A percentile compares a stretch with the other conserved stretches of the same genome.
phyloP scores from a whole-genome alignment of 2,888 invertebrate genomes.

The Thera britannica region DNA sequence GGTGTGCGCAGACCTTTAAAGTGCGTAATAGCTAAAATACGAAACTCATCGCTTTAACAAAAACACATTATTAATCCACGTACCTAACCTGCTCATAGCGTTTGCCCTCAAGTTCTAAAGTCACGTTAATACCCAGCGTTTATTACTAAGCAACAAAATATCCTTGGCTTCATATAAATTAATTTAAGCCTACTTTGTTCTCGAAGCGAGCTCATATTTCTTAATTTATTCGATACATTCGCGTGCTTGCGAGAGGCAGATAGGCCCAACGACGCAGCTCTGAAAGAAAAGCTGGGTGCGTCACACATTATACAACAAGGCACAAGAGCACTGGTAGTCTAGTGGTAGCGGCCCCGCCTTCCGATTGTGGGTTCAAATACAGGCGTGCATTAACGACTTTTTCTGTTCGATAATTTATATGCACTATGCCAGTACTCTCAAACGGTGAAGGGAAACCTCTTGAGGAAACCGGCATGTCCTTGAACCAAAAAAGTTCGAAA shows the following conservation, averaged over 20 bases:
- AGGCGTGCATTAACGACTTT: too few species aligned
- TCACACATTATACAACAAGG: too few species aligned
- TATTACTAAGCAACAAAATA: slow-evolving; percentile 31
- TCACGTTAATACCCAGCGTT: slow-evolving; percentile 28
- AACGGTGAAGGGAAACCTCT: too few species aligned
- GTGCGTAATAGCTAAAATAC: not conserved
- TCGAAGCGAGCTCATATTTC: slow-evolving; percentile 37
- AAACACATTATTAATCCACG: slow-evolving; percentile 4
- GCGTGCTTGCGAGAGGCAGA: slow-evolving; percentile 40
- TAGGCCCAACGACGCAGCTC: slow-evolving; percentile 32
- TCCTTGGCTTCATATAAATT: slow-evolving; percentile 34
- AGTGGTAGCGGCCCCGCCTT: too few species aligned
- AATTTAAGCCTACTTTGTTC: slow-evolving; percentile 35
- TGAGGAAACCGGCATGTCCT: too few species aligned
- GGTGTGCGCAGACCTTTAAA: not conserved
- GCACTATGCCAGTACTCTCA: too few species aligned
- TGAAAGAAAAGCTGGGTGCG: slow-evolving; percentile 1
- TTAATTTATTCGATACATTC: slow-evolving; percentile 46
- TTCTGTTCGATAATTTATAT: too few species aligned
- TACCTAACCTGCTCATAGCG: slow-evolving; percentile 6
- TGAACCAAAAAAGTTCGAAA: too few species aligned
- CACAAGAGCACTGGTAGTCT: too few species aligned
- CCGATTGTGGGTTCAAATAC: too few species aligned
- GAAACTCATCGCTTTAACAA: not conserved
- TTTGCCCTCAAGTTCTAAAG: slow-evolving; percentile 23